Percentiles rank a stretch among this genome's conserved stretches.
phyloP scores from a whole-genome alignment of 2,888 invertebrate species.

The Lomographa bimaculata region DNA sequence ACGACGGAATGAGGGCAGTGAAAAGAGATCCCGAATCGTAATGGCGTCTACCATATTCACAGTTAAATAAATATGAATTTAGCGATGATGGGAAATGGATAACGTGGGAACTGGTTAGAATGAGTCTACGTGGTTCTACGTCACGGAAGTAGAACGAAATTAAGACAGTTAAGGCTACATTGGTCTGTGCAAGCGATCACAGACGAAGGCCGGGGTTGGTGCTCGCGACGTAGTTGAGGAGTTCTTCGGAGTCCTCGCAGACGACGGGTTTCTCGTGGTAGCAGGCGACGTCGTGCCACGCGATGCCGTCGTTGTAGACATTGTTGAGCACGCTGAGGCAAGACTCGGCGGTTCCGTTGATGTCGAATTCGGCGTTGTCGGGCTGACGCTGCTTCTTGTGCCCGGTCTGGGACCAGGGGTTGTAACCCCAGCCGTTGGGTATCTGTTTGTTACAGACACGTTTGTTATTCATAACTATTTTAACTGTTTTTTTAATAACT shows the following conservation, averaged over 20 bases:
- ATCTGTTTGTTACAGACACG: conserved; percentile 67
- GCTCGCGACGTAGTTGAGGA: conserved; percentile 92
- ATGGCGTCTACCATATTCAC: conserved; percentile 45
- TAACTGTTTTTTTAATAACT: too few relatives aligned
- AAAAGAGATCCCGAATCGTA: conserved; percentile 48
- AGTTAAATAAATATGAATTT: conserved; percentile 27
- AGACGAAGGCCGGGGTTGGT: conserved; percentile 93
- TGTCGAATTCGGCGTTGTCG: conserved; percentile 95
- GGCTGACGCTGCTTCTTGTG: conserved; percentile 95
- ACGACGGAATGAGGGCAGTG: conserved; percentile 65
- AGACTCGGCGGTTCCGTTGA: conserved; percentile 94
- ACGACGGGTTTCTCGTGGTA: conserved; percentile 96
- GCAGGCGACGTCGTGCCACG: conserved; percentile 97
- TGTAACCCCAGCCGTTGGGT: conserved; percentile 90
- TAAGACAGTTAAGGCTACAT: conserved; percentile 8
- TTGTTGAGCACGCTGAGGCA: conserved; percentile 95
- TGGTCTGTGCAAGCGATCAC: conserved; percentile 69
- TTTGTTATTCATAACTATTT: too few relatives aligned
- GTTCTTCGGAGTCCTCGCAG: conserved; percentile 95
- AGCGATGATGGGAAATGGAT: conserved; percentile 7
- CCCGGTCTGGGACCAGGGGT: conserved; percentile 95
- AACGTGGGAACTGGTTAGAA: conserved; percentile 3
- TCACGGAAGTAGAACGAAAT: conserved; percentile 8
- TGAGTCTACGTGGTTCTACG: too few relatives aligned
- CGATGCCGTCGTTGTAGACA: conserved; percentile 96